Evolutionary conservation across 2,797 vertebrate species (phyloP), one percentile per base, ranked within the genome.

Genomic region (Distichodus sexfasciatus): DNA sequence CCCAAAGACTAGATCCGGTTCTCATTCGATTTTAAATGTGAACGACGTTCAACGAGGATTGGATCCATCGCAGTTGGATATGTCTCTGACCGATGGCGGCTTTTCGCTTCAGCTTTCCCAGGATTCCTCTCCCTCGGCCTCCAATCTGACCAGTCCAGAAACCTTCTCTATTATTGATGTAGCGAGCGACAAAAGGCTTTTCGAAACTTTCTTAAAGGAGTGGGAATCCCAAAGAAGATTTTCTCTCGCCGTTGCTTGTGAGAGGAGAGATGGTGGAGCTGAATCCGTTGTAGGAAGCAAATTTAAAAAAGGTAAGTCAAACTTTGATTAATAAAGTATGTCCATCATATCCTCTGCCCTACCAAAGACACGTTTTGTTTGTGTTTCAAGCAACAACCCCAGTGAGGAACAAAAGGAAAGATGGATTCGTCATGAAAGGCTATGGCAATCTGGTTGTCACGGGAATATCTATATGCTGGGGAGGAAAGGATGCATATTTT

Each of bases 401-500:
- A 19, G 63, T 65, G 72, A 80, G 19, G 35, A 74, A 44, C 4
- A 59, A 66, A 54, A 79, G 72, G 61, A 83, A 82, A 46, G 84
- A 94, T 3, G 94, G 95, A 12, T 92, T 98, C 83, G 89, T 89
- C 63, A 58, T 95, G 62, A 92, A 81, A 81, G 90, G 88, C 70
- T 83, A 68, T 0, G 88, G 93, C 51, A 91, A 90, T 36, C 72
- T 90, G 48, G 75, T 93, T 64, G 78, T 99, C 41, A 90, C 92
- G 69, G 96, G 96, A 41, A 73, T 99, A 67, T 92, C 95, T 28
- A 87, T 99, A 12, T 97, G 96, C 80, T 99, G 96, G 97, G 97
- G 93, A 82, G 92, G 89, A 72, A 97, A 89, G 84, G 97, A 99
- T 84, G 94, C 95, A 11, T 99, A 94, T 83, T 99, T 95, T 67